Conservation (phyloP, 92 coral and sea anemone species). For the Porites rus region DNA sequence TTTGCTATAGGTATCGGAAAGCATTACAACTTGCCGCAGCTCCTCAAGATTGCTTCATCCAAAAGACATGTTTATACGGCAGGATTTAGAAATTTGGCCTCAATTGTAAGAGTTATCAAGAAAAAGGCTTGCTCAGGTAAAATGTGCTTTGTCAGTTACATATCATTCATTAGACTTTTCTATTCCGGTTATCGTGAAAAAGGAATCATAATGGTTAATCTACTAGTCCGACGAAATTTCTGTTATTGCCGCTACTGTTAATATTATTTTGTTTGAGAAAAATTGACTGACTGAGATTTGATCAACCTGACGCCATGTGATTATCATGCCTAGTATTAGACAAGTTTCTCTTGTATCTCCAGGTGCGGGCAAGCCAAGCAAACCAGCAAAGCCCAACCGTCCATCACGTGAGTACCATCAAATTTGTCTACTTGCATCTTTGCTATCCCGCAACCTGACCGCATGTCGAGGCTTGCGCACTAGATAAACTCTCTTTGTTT, state of each 20-base stretch:
- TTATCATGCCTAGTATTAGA: background rate
- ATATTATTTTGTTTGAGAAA: no score
- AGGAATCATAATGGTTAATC: no score
- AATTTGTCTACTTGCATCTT: no score
- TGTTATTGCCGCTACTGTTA: no score
- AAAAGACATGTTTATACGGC: conserved; percentile 69
- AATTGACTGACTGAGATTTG: no score
- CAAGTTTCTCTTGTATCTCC: background rate
- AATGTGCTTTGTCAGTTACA: background rate
- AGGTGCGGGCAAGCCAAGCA: conserved; percentile 37
- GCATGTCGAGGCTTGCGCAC: no score
- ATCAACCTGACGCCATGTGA: no score
- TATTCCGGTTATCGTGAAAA: no score
- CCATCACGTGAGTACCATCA: conserved; percentile 36
- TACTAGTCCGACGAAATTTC: no score
- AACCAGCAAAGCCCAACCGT: conserved; percentile 40
- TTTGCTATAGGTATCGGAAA: conserved; percentile 78
- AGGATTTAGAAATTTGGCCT: conserved; percentile 61
- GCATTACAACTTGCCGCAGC: conserved; percentile 54
- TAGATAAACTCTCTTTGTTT: no score
- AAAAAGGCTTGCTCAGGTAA: conserved; percentile 76
- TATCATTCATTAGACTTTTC: no score
- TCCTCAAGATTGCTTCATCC: conserved; percentile 69
- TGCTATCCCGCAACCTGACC: no score
- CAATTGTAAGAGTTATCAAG: conserved; percentile 72